Percentiles rank a stretch among this genome's conserved stretches.
These are phyloP conservation scores for Crocuta crocuta DNA, from an alignment of 2,113 vertebrate species.

Conservation along the genomic window DNA sequence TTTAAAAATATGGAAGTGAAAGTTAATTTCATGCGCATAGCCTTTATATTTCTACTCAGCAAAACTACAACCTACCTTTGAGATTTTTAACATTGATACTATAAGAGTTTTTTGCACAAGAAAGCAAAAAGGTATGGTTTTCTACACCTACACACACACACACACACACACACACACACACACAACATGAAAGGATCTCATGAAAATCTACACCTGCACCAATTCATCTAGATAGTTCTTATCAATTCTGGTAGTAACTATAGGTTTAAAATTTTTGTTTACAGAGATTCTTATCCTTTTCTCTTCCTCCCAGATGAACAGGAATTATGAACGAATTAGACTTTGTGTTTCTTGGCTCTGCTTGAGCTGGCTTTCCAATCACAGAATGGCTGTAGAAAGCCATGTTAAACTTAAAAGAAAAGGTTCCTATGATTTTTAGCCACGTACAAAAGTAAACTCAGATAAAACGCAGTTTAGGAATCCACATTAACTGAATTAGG, in stretches of 20 bases:
- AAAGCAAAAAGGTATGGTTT: conserved; percentile 19
- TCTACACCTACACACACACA: neutral
- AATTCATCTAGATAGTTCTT: neutral
- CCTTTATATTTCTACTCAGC: neutral
- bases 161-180: neutral
- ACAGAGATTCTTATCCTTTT: neutral
- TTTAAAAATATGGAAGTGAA: neutral
- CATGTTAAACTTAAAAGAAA: neutral
- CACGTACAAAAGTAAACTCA: conserved; percentile 41
- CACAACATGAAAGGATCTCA: neutral
- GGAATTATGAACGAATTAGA: neutral
- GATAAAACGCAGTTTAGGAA: conserved; percentile 21
- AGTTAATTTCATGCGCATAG: neutral
- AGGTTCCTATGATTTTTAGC: neutral
- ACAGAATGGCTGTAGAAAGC: neutral
- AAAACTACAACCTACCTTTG: neutral
- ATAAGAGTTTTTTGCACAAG: neutral
- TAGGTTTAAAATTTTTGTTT: neutral
- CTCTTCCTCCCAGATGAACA: neutral
- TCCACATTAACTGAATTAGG: neutral
- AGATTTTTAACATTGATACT: neutral
- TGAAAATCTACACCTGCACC: neutral
- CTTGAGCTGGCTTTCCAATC: neutral
- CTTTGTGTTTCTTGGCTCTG: neutral
- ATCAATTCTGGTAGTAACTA: conserved; percentile 15